A percentile compares a stretch with the other conserved stretches of the same genome.
Evolutionary conservation across 2,888 invertebrate genomes (phyloP).

Genomic region (Ethmia dodecea): DNA sequence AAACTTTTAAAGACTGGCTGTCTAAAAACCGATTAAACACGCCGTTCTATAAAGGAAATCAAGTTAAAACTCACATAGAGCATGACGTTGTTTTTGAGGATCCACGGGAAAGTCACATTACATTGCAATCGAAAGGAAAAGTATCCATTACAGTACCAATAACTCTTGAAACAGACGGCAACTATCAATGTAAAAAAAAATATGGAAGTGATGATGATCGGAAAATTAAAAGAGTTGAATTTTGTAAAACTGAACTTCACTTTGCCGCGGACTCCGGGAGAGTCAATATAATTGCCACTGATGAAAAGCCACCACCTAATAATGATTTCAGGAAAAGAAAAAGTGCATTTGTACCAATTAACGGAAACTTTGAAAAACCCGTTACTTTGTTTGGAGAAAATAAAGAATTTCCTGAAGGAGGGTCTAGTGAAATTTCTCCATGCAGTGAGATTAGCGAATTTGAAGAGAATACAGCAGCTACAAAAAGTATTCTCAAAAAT

Average conservation of each 20-base stretch:
- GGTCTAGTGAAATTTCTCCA: slow-evolving; percentile 25
- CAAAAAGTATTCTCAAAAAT: slow-evolving; percentile 85
- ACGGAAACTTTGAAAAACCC: slow-evolving; percentile 66
- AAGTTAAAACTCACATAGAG: slow-evolving; percentile 39
- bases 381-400: slow-evolving; percentile 81
- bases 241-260: slow-evolving; percentile 93
- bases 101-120: slow-evolving; percentile 45
- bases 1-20: slow-evolving; percentile 64
- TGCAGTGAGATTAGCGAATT: slow-evolving; percentile 49
- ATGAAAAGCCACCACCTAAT: slow-evolving; percentile 91
- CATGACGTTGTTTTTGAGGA: slow-evolving; percentile 41
- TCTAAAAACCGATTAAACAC: slow-evolving; percentile 48
- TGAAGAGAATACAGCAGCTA: slow-evolving; percentile 74
- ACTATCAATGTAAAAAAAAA: slow-evolving; percentile 32
- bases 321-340: slow-evolving; percentile 86
- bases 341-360: slow-evolving; percentile 68
- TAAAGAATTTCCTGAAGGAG: slow-evolving; percentile 33
- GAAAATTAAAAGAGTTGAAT: slow-evolving; percentile 86
- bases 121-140: slow-evolving; percentile 58
- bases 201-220: slow-evolving; percentile 56
- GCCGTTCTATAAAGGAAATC: slow-evolving; percentile 39
- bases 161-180: slow-evolving; percentile 43
- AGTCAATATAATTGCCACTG: slow-evolving; percentile 92
- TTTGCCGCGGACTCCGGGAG: slow-evolving; percentile 91
- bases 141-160: slow-evolving; percentile 60